These are phyloP conservation scores for Rhagium mordax DNA, from an alignment of 2,888 invertebrate species.

Conservation along the genomic window DNA sequence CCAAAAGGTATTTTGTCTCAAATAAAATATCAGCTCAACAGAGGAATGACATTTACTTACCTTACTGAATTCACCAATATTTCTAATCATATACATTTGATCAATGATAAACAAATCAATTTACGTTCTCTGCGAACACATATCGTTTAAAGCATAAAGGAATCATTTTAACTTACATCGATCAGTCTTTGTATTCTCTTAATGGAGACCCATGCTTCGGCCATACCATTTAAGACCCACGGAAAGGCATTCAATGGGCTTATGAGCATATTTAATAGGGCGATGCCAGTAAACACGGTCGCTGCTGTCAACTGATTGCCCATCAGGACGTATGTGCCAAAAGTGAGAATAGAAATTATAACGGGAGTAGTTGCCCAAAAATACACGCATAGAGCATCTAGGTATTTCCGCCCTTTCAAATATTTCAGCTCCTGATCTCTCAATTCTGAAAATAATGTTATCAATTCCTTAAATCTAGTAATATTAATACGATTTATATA, in stretches of 20 bases:
- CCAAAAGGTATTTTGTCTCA: too few species aligned
- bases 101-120: too few species aligned
- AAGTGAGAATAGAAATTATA: slow-evolving; percentile 87
- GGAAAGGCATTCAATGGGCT: slow-evolving; percentile 97
- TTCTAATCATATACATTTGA: too few species aligned
- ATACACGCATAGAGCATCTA: slow-evolving; percentile 98
- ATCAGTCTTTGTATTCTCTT: slow-evolving; percentile 88
- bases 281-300: slow-evolving; percentile 94
- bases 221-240: slow-evolving; percentile 97
- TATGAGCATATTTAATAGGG: slow-evolving; percentile 96
- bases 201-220: slow-evolving; percentile 96
- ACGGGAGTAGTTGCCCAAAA: slow-evolving; percentile 99
- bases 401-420: slow-evolving; percentile 90
- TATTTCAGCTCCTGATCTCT: slow-evolving; percentile 83
- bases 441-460: slow-evolving; percentile 72
- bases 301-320: slow-evolving; percentile 88
- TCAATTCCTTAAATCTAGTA: too few species aligned
- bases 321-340: slow-evolving; percentile 84
- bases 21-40: too few species aligned
- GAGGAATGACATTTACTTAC: too few species aligned
- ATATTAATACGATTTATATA: too few species aligned
- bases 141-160: background rate
- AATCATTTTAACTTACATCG: slow-evolving; percentile 74
- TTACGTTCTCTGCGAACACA: background rate
- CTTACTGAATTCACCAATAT: too few species aligned